Base-by-base conservation (phyloP, 2,888 invertebrate species). In the Dicyrtomina minuta region DNA sequence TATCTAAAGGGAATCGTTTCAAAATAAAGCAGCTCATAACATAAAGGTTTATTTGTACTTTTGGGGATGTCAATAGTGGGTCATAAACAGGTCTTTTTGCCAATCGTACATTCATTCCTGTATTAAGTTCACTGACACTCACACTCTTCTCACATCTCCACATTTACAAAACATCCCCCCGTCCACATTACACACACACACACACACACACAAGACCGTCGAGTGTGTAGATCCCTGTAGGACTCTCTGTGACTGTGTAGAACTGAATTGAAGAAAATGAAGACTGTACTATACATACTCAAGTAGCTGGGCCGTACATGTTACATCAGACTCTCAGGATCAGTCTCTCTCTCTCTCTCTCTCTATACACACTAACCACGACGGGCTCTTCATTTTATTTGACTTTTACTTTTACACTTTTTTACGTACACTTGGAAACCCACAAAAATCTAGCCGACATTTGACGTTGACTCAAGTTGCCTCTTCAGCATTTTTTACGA, bases 11-110 rank as follows among this genome's bases (percentile, higher is more conserved):
- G 73, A 75, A 73, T 75, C 72, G 72, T 73, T 74, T 69, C 73
- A 75, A 74, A 75, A 75, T 74, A 75, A 74, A 74, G 72, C 72
- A 75, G 75, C 74, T 75, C 75, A 74, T 75, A 73, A 70, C 75
- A 75, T 75, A 75, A 75, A 75, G 74, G 75, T 75, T 75, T 75
- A 75, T 72, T 74, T 74, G 75, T 74, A 74, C 75, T 75, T 75
- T 74, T 75, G 73, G 72, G 74, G 75, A 75, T 75, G 75, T 75
- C 75, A 75, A 75, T 75, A 73, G 75, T 70, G 70, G 74, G 73
- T 75, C 75, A 75, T 75, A 75, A 75, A 75, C 75, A 74, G 74
- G 72, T 75, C 75, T 73, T 75, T 75, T 67, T 67, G 67, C 67
- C 67, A 59, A 67, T 67, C 67, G 44, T 59, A 49, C 60, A 67